Evolutionary conservation across 2,113 vertebrate genomes (phyloP).

Genomic region (Carollia perspicillata): DNA sequence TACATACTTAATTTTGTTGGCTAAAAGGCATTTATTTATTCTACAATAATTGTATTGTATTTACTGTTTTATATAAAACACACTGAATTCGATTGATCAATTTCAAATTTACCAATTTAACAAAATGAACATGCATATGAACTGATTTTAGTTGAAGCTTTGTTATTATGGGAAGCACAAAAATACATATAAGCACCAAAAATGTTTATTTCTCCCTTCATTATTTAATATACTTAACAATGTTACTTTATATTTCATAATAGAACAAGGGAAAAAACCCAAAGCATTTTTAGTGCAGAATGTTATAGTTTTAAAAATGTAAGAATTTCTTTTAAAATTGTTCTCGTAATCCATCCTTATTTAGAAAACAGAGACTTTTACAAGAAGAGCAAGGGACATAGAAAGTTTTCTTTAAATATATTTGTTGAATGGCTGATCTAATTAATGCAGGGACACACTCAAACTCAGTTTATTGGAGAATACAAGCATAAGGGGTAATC

Average conservation of each 20-base stretch:
- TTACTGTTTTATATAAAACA: neutral
- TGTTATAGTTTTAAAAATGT: neutral
- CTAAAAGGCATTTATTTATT: neutral
- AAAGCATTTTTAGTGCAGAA: neutral
- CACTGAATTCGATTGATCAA: neutral
- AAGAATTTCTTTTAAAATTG: constrained; percentile 6
- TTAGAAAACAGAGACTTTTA: neutral
- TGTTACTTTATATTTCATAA: constrained; percentile 24
- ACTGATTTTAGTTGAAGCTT: neutral
- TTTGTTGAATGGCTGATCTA: neutral
- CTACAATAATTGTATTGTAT: neutral
- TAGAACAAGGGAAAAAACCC: neutral
- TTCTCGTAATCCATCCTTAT: neutral
- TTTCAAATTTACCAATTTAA: constrained; percentile 13
- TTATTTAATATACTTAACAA: constrained; percentile 21
- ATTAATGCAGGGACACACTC: neutral
- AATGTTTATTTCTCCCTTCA: neutral
- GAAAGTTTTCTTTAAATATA: neutral
- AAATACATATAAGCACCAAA: neutral
- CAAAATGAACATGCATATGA: neutral
- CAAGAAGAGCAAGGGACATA: neutral
- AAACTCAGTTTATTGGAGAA: neutral
- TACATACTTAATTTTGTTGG: neutral
- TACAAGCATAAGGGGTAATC: neutral
- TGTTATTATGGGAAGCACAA: neutral